These are phyloP conservation scores for Galerucella pusilla DNA, from an alignment of 2,888 invertebrate genomes.

Conservation along the genomic window DNA sequence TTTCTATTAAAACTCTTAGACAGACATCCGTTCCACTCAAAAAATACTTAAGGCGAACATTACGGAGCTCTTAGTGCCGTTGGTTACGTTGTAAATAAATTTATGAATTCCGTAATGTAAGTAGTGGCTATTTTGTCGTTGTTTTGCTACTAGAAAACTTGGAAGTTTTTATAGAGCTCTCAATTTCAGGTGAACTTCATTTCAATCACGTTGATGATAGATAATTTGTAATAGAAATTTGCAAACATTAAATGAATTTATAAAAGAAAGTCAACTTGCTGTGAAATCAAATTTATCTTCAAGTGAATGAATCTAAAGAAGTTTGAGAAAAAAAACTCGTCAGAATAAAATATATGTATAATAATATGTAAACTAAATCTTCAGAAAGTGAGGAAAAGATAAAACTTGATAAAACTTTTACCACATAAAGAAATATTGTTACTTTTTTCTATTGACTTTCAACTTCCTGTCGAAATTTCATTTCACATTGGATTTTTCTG, in stretches of 20 bases:
- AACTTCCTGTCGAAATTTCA: background rate
- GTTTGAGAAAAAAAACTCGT: background rate
- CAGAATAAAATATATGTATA: background rate
- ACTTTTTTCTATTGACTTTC: slow-evolving; percentile 1
- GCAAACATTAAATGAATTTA: too few species aligned
- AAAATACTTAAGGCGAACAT: slow-evolving; percentile 42
- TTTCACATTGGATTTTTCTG: background rate
- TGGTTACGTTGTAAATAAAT: slow-evolving; percentile 35
- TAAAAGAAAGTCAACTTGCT: background rate
- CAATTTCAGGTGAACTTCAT: background rate
- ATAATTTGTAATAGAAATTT: too few species aligned
- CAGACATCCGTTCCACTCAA: slow-evolving; percentile 42
- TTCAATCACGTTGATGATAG: background rate
- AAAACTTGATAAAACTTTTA: background rate
- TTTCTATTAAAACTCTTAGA: slow-evolving; percentile 52
- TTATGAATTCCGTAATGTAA: slow-evolving; percentile 34
- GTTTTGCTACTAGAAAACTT: background rate
- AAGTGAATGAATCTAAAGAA: background rate
- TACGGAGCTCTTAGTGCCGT: slow-evolving; percentile 28
- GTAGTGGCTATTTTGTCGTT: slow-evolving; percentile 22
- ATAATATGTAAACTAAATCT: background rate
- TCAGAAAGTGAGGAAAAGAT: background rate
- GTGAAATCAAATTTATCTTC: background rate
- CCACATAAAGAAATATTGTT: background rate
- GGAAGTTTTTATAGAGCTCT: background rate